phyloP scores from a whole-genome alignment of 2,888 invertebrate genomes.

The Dexiosoma caninum region DNA sequence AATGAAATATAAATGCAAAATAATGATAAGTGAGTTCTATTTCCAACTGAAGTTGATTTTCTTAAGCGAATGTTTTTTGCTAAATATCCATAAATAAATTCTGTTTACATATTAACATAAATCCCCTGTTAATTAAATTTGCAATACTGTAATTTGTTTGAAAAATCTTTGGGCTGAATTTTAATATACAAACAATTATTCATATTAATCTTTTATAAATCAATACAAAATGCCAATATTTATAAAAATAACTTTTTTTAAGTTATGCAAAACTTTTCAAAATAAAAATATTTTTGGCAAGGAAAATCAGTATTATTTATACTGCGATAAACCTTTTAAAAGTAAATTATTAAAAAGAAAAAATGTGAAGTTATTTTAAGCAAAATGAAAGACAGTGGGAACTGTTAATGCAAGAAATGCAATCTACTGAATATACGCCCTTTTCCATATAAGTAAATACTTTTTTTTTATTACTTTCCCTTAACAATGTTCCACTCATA shows the following conservation, averaged over 20 bases:
- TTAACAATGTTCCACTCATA: too few relatives aligned
- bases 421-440: too few relatives aligned
- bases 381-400: not conserved
- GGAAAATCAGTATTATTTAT: conserved; percentile 7
- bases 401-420: not conserved
- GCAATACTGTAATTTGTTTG: not conserved
- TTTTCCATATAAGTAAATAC: too few relatives aligned
- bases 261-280: not conserved
- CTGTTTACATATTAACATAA: not conserved
- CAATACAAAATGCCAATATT: not conserved
- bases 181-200: conserved; percentile 35
- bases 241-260: not conserved
- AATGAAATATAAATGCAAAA: too few relatives aligned
- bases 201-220: conserved; percentile 1
- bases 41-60: too few relatives aligned
- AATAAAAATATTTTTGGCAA: conserved; percentile 7
- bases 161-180: conserved; percentile 15
- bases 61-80: not conserved
- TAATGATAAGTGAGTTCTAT: too few relatives aligned
- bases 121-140: not conserved
- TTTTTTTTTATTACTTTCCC: too few relatives aligned
- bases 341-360: conserved; percentile 1
- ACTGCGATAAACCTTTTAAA: conserved; percentile 36
- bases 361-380: not conserved
- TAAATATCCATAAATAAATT: not conserved